Conservation (phyloP, 1,140 invertebrate species). For the Rhopalosiphum padi region DNA sequence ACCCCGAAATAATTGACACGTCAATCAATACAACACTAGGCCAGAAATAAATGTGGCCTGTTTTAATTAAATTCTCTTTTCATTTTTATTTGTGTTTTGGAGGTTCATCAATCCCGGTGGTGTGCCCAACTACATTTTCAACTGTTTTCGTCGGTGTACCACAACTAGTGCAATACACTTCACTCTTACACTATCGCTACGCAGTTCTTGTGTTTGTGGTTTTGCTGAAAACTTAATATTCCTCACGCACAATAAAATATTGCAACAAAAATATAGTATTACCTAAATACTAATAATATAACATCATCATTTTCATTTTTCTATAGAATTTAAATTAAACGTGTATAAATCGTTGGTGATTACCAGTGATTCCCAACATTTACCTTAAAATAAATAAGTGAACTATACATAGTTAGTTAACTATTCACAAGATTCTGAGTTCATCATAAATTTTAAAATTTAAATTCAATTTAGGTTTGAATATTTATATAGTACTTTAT, state of each 20-base stretch:
- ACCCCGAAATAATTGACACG: neutral
- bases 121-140: neutral
- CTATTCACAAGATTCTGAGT: neutral
- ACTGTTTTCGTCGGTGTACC: neutral
- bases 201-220: neutral
- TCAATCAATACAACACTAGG: neutral
- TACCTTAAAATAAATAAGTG: neutral
- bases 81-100: neutral
- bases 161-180: neutral
- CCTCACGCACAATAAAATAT: neutral
- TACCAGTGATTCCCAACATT: neutral
- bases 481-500: neutral
- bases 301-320: neutral
- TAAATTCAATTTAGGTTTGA: neutral
- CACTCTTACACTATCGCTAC: neutral
- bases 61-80: conserved; percentile 16
- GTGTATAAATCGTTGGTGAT: neutral
- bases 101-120: neutral
- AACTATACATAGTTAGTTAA: neutral
- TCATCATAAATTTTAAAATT: neutral
- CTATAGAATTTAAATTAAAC: neutral
- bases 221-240: neutral
- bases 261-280: neutral
- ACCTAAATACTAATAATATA: neutral
- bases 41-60: neutral